These are phyloP conservation scores for Phengaris arion DNA, from an alignment of 2,888 invertebrate genomes.

Conservation along the genomic window DNA sequence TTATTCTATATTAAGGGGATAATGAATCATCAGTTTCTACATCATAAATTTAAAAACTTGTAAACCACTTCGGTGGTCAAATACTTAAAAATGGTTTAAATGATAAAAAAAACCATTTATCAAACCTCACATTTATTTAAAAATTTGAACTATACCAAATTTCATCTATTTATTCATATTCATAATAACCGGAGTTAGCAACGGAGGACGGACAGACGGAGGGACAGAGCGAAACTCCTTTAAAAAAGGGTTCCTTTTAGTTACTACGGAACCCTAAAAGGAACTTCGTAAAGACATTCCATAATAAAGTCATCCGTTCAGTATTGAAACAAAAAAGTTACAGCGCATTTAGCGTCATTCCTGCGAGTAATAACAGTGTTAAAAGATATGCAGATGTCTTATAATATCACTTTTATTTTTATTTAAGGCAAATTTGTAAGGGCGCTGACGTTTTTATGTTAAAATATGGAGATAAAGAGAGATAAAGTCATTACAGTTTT, in stretches of 20 bases:
- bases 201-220: no score
- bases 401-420: conserved; percentile 58
- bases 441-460: conserved; percentile 71
- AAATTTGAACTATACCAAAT: no score
- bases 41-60: no score
- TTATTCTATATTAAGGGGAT: no score
- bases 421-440: conserved; percentile 54
- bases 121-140: no score
- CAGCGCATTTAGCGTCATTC: conserved; percentile 55
- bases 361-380: conserved; percentile 59
- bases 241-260: background rate
- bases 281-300: conserved; percentile 34
- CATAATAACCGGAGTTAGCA: no score
- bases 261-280: background rate
- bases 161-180: no score
- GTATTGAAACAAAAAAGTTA: conserved; percentile 48
- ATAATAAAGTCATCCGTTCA: conserved; percentile 51
- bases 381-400: conserved; percentile 70
- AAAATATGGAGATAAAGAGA: conserved; percentile 76
- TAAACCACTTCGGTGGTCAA: no score
- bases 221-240: no score
- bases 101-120: no score
- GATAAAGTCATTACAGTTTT: conserved; percentile 74
- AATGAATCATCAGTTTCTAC: no score
- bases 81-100: no score